Evolutionary conservation across 2,113 vertebrate species (phyloP).

Genomic region (Blennius ocellaris): DNA sequence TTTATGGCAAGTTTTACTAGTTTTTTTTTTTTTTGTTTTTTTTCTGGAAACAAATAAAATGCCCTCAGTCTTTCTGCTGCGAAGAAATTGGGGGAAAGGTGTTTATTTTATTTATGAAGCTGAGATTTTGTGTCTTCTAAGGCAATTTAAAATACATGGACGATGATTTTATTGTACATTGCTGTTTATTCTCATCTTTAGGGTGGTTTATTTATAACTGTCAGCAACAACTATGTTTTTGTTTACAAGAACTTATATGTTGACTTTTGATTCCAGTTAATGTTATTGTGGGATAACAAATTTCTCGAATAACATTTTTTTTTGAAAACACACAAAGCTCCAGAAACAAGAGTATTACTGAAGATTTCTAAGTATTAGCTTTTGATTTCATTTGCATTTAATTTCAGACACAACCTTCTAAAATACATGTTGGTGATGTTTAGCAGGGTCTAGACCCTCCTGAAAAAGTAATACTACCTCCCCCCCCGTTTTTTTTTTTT

Average conservation of each 20-base stretch:
- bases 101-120: neutral
- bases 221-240: neutral
- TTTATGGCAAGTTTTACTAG: neutral
- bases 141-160: neutral
- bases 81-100: neutral
- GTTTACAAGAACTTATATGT: neutral
- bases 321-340: too few species aligned
- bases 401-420: neutral
- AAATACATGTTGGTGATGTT: neutral
- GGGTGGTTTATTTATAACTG: neutral
- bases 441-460: neutral
- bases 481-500: neutral
- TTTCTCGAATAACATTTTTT: too few species aligned
- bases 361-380: neutral
- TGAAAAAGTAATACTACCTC: neutral
- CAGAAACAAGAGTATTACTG: too few species aligned
- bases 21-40: neutral
- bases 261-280: neutral
- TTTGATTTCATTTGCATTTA: too few species aligned
- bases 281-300: neutral
- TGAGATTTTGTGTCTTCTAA: neutral
- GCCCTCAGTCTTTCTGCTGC: neutral
- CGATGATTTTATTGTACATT: neutral
- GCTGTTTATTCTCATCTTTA: neutral
- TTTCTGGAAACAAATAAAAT: neutral